Evolutionary conservation across 2,797 vertebrate genomes (phyloP).

Genomic region (Megalops cyprinoides): DNA sequence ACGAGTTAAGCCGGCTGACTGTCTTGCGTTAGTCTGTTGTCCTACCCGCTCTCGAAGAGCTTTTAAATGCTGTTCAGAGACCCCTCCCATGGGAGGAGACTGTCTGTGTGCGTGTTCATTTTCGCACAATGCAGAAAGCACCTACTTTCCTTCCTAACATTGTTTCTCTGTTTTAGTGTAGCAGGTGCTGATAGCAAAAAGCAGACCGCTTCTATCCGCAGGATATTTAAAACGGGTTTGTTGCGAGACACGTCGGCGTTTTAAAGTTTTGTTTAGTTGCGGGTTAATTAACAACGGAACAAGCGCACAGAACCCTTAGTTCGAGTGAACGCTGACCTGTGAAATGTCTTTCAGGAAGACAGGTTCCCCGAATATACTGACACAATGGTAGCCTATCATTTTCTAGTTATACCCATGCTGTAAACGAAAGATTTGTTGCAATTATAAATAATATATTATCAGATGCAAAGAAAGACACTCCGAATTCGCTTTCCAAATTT

Average conservation of each 20-base stretch:
- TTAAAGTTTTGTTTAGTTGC: not conserved
- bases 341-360: too few species aligned
- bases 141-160: not conserved
- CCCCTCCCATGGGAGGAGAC: conserved; percentile 5
- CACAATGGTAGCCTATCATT: too few species aligned
- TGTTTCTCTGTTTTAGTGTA: not conserved
- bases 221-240: not conserved
- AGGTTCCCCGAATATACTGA: too few species aligned
- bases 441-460: too few species aligned
- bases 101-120: not conserved
- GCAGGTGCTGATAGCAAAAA: not conserved
- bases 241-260: not conserved
- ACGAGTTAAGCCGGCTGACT: too few species aligned
- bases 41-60: not conserved
- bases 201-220: not conserved
- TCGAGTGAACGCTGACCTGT: not conserved
- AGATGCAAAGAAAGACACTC: too few species aligned
- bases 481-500: too few species aligned
- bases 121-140: not conserved
- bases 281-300: not conserved
- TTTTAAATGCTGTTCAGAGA: not conserved
- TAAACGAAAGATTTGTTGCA: not conserved
- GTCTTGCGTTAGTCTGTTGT: too few species aligned
- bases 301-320: not conserved
- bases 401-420: not conserved